Evolutionary conservation across 53 echinoderm and acorn worm species (phyloP).

Genomic region (Apostichopus leukothele): DNA sequence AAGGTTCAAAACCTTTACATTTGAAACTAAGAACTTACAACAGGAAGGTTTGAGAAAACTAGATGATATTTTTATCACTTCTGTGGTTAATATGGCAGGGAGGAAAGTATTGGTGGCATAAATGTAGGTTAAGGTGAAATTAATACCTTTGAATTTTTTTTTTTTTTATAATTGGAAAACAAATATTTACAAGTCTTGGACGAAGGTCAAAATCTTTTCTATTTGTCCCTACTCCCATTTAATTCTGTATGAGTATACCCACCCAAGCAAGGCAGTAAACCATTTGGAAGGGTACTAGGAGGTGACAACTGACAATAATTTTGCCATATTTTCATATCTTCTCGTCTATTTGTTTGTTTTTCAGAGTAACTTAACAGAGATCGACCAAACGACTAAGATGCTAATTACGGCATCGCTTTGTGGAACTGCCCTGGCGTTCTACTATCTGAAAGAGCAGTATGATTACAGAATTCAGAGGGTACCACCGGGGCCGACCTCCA

Average conservation of each 20-base stretch:
- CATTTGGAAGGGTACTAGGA: too few relatives aligned
- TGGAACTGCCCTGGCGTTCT: constrained; percentile 91
- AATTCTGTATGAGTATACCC: too few relatives aligned
- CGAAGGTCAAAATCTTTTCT: neutral
- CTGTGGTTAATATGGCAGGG: neutral
- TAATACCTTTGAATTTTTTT: neutral
- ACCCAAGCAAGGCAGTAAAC: too few relatives aligned
- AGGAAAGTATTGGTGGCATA: neutral
- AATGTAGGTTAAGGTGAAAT: constrained; percentile 3
- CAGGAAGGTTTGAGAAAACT: constrained; percentile 1
- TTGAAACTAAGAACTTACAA: neutral
- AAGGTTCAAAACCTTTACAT: neutral
- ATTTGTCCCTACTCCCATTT: too few relatives aligned
- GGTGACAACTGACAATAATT: too few relatives aligned
- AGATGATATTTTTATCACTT: neutral
- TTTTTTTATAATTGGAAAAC: neutral
- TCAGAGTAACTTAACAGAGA: neutral
- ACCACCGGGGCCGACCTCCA: constrained; percentile 89
- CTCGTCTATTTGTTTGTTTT: neutral
- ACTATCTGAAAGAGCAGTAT: constrained; percentile 97
- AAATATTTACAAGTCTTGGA: neutral
- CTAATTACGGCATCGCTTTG: constrained; percentile 82
- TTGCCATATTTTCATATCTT: too few relatives aligned
- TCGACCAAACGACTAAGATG: constrained; percentile 60
- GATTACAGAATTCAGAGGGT: constrained; percentile 86